Conservation (phyloP, 2,888 invertebrate species). For the Atherix ibis region DNA sequence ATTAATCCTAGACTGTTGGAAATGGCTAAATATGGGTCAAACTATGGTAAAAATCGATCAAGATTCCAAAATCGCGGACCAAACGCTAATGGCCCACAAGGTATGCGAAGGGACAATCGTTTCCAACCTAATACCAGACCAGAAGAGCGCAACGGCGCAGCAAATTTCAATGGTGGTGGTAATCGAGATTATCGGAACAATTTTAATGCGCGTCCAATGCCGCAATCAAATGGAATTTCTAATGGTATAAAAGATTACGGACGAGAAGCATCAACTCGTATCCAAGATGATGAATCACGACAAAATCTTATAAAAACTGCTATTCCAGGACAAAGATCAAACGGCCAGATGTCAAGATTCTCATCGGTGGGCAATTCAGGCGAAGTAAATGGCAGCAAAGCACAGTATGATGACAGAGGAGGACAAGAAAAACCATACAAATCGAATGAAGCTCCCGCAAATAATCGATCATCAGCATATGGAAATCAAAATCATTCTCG, state of each 20-base stretch:
- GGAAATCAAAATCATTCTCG: constrained; percentile 5
- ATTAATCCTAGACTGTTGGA: constrained; percentile 79
- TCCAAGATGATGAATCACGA: constrained; percentile 2
- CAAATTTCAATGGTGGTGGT: constrained; percentile 5
- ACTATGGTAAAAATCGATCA: constrained; percentile 19
- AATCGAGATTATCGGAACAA: constrained; percentile 5
- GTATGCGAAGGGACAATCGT: constrained; percentile 12
- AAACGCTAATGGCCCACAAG: constrained; percentile 11
- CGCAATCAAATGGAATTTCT: constrained; percentile 4
- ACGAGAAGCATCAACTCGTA: too few relatives aligned
- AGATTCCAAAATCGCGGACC: constrained; percentile 12
- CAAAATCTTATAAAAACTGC: background rate
- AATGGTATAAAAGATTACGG: constrained; percentile 6
- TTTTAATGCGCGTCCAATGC: constrained; percentile 9
- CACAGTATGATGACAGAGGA: background rate
- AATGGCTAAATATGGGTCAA: constrained; percentile 36
- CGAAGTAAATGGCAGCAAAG: background rate
- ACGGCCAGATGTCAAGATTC: constrained; percentile 19
- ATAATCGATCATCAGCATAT: background rate
- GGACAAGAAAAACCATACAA: background rate
- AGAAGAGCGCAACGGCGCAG: constrained; percentile 16
- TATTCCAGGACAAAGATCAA: constrained; percentile 15
- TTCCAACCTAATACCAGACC: constrained; percentile 11
- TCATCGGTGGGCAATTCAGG: constrained; percentile 11
- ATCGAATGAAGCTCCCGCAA: background rate